phyloP scores from a whole-genome alignment of 2,888 invertebrate genomes.

The Thysanoteuthis rhombus region DNA sequence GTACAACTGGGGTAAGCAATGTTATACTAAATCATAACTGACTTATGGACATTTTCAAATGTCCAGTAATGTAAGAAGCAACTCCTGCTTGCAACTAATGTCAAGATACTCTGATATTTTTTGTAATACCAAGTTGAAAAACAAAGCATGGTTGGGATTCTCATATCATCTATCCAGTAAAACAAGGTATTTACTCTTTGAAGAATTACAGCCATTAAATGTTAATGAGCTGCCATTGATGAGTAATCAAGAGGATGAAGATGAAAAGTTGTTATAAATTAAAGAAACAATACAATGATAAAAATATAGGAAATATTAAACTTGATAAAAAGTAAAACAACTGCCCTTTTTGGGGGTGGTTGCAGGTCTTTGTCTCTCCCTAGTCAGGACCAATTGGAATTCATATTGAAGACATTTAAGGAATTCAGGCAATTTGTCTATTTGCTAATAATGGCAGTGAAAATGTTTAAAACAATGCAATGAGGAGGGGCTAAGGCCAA shows the following conservation, averaged over 20 bases:
- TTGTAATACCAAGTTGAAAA: neutral
- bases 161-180: neutral
- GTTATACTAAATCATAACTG: neutral
- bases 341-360: neutral
- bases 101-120: neutral
- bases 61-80: neutral
- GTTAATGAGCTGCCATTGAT: neutral
- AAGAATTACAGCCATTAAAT: neutral
- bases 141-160: neutral
- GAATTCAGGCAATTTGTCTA: neutral
- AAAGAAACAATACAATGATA: too few relatives aligned
- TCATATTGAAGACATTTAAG: neutral
- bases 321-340: neutral
- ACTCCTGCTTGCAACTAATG: neutral
- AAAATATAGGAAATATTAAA: neutral
- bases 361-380: neutral
- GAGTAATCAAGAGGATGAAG: too few relatives aligned
- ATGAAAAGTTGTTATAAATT: too few relatives aligned
- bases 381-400: neutral
- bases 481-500: neutral
- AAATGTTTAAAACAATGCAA: neutral
- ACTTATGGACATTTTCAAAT: neutral
- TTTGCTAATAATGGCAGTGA: neutral
- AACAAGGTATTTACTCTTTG: neutral
- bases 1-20: neutral